phyloP scores from a whole-genome alignment of 2,797 vertebrate genomes.

The Girardinus metallicus region DNA sequence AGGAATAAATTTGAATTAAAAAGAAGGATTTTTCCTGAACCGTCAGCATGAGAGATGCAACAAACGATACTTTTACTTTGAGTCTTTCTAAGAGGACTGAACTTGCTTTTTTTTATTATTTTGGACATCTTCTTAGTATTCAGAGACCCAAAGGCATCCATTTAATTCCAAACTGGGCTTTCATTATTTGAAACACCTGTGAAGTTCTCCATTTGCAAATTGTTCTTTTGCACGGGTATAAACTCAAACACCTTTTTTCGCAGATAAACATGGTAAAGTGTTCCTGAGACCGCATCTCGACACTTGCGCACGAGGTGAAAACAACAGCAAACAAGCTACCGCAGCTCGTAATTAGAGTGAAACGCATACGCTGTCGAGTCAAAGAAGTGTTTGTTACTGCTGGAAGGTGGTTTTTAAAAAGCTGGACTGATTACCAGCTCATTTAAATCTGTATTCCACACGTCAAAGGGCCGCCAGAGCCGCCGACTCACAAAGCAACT shows the following conservation, averaged over 20 bases:
- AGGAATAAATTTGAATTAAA: background rate
- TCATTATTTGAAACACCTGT: background rate
- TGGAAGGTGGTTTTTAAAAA: background rate
- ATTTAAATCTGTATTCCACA: constrained; percentile 29
- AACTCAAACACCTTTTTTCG: background rate
- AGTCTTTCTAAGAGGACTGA: background rate
- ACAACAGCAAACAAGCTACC: background rate
- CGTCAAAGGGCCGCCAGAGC: constrained; percentile 21
- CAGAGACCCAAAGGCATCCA: background rate
- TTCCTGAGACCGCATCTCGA: background rate
- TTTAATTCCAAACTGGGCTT: background rate
- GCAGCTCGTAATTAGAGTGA: background rate
- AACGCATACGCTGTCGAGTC: background rate
- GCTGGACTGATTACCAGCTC: constrained; percentile 5
- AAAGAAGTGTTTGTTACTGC: constrained; percentile 15
- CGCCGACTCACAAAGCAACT: constrained; percentile 27
- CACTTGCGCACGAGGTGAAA: background rate
- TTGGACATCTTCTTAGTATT: background rate
- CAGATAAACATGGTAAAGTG: background rate
- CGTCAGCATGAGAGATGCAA: background rate
- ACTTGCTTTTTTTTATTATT: background rate
- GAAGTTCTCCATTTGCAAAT: background rate
- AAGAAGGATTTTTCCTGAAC: background rate
- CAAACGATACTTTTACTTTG: background rate
- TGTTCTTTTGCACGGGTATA: background rate